Evolutionary conservation across 2,888 invertebrate species (phyloP).

Genomic region (Schizotus pectinicornis): DNA sequence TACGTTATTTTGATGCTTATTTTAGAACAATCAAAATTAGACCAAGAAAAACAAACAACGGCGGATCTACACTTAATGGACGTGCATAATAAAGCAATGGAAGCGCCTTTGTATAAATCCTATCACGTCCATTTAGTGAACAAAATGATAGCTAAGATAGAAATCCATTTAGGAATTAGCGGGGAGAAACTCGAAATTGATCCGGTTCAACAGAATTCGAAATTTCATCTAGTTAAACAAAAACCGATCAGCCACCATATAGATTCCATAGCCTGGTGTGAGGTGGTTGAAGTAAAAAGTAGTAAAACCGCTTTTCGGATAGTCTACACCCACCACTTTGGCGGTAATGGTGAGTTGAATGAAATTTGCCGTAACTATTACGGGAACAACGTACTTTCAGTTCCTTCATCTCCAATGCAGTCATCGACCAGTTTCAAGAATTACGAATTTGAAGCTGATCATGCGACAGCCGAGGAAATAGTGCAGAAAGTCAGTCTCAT

Average conservation of each 20-base stretch:
- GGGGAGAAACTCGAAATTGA: conserved; percentile 92
- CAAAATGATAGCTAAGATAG: conserved; percentile 81
- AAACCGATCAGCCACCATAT: conserved; percentile 86
- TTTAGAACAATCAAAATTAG: conserved; percentile 39
- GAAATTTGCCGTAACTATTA: conserved; percentile 4
- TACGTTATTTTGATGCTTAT: conserved; percentile 1
- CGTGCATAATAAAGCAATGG: conserved; percentile 78
- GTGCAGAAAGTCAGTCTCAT: conserved; percentile 88
- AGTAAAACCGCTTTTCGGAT: conserved; percentile 77
- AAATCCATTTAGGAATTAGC: conserved; percentile 86
- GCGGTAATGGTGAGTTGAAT: conserved; percentile 7
- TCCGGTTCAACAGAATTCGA: conserved; percentile 73
- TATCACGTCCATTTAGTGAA: conserved; percentile 79
- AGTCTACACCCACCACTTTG: conserved; percentile 62
- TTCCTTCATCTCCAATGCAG: conserved; percentile 49
- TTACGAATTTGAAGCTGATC: conserved; percentile 87
- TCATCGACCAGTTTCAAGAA: conserved; percentile 75
- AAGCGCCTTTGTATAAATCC: conserved; percentile 86
- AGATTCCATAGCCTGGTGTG: conserved; percentile 87
- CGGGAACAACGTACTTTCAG: conserved; percentile 6
- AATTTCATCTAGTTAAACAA: conserved; percentile 65
- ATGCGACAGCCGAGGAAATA: conserved; percentile 77
- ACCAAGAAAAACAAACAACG: conserved; percentile 55
- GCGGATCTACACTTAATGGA: conserved; percentile 70
- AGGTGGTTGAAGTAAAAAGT: conserved; percentile 75